Conservation (phyloP, 2,113 vertebrate genomes). For the Eurypyga helias region DNA sequence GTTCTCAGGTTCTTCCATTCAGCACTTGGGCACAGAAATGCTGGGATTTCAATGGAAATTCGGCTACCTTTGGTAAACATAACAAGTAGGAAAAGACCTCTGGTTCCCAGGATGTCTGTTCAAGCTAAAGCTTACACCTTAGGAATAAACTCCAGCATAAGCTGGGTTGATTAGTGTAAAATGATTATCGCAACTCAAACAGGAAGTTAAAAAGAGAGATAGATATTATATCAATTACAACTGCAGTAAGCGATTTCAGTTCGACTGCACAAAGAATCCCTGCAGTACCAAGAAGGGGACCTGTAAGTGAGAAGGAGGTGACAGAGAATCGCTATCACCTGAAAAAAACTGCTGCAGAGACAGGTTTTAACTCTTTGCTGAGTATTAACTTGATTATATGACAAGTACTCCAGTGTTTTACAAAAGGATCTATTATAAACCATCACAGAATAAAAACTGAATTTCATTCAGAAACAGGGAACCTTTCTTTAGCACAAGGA, state of each 20-base stretch:
- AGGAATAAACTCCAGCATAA: background rate
- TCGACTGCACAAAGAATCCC: background rate
- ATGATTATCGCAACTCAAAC: background rate
- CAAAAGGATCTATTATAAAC: background rate
- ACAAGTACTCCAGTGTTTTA: background rate
- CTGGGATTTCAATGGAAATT: background rate
- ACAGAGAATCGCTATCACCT: too few relatives aligned
- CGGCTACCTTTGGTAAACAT: background rate
- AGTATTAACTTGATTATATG: background rate
- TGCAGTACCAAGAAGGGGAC: background rate
- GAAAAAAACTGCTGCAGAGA: background rate
- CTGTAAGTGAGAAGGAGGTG: background rate
- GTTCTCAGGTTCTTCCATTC: background rate
- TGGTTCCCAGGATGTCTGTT: background rate
- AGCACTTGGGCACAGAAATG: too few relatives aligned
- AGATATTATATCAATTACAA: background rate
- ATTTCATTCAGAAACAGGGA: background rate
- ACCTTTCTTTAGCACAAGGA: background rate
- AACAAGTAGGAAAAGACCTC: background rate
- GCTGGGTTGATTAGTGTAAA: background rate
- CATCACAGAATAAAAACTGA: background rate
- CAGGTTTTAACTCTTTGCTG: background rate
- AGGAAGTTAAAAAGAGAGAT: background rate
- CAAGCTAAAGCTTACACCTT: background rate
- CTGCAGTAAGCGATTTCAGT: background rate